phyloP scores from a whole-genome alignment of 2,797 vertebrate genomes.

The Sebastes itinus region DNA sequence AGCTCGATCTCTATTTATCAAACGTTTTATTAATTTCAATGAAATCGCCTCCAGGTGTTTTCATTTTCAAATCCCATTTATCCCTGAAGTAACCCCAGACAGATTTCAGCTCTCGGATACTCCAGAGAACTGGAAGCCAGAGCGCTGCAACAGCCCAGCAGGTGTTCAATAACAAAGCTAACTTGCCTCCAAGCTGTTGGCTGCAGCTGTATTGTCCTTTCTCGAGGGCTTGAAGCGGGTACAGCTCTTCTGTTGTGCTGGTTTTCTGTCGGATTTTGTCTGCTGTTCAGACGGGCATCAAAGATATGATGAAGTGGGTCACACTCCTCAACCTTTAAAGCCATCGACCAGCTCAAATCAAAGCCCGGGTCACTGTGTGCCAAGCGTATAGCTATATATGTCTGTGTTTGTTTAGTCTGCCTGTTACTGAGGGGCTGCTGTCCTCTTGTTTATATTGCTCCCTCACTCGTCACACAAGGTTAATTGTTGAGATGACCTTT shows the following conservation, averaged over 20 bases:
- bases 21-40: neutral
- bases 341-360: constrained; percentile 18
- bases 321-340: neutral
- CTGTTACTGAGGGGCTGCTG: constrained; percentile 4
- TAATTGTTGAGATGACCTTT: constrained; percentile 78
- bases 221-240: neutral
- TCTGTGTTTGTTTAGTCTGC: constrained; percentile 31
- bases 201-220: constrained; percentile 46
- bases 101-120: constrained; percentile 32
- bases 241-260: constrained; percentile 13
- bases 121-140: constrained; percentile 15
- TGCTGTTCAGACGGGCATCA: constrained; percentile 14
- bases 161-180: constrained; percentile 54
- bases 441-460: constrained; percentile 65
- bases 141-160: constrained; percentile 40
- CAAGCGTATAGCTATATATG: neutral
- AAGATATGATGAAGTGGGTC: constrained; percentile 26
- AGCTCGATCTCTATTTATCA: neutral
- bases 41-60: constrained; percentile 29
- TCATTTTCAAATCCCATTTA: constrained; percentile 34
- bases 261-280: constrained; percentile 10
- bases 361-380: constrained; percentile 14
- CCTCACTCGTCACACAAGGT: constrained; percentile 69
- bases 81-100: constrained; percentile 2
- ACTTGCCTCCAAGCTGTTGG: constrained; percentile 46